Evolutionary conservation across 1,140 invertebrate genomes (phyloP), one percentile per base, ranked within the genome.

Genomic region (Trypoxylus dichotomus): DNA sequence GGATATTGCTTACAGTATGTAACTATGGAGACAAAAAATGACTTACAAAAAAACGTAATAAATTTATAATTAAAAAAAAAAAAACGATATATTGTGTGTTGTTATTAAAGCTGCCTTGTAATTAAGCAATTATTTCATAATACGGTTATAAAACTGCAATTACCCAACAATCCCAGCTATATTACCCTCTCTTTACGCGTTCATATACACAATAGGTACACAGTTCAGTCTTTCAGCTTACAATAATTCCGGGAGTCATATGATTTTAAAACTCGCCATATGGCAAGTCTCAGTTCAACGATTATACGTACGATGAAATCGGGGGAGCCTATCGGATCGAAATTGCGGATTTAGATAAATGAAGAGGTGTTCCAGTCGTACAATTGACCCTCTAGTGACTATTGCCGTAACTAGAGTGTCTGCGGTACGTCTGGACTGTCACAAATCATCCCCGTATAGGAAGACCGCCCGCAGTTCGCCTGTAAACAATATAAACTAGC

Each of bases 311-410:
- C 13, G 47, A 58, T 77, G 32, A 32, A 25, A 72, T 24, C 37
- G 54, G 74, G 68, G 43, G 71, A 63, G 47, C 60, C 60, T 10
- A 29, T 68, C 60, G 60, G 76, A 76, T 73, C 78, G 25, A 79
- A 79, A 79, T 79, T 79, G 78, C 68, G 78, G 78, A 79, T 76
- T 76, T 79, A 79, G 76, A 79, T 79, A 79, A 79, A 79, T 79
- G 76, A 77, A 79, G 79, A 79, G 79, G 79, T 79, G 79, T 75
- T 68, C 60, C 60, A 68, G 24, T 68, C 21, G 60, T 6, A 24
- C 60, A 68, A 68, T 68, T 68, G 71, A 19, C 74, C 75, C 41
- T 74, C 24, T 43, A 27, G 60, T 10, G 60, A 68, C 60, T 58
- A 37, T 47, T 19, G 3, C 41, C 13, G 41, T 54, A n/a, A 43